These are phyloP conservation scores for Nycteola revayana DNA, from an alignment of 2,888 invertebrate genomes.

Conservation along the genomic window DNA sequence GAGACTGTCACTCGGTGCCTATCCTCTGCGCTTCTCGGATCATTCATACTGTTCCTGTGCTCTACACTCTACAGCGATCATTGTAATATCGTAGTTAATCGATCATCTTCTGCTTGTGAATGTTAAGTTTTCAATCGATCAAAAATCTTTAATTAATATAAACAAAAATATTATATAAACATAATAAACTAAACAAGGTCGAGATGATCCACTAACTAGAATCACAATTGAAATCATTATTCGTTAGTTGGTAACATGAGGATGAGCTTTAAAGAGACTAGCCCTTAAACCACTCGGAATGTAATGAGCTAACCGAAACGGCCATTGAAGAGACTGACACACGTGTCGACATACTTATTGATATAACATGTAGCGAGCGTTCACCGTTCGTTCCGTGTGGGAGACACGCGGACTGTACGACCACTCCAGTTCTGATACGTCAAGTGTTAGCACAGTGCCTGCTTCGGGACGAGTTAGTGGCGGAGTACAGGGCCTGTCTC, in stretches of 20 bases:
- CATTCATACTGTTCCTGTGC: slow-evolving; percentile 51
- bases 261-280: slow-evolving; percentile 35
- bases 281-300: slow-evolving; percentile 23
- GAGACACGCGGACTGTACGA: slow-evolving; percentile 31
- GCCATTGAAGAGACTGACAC: slow-evolving; percentile 11
- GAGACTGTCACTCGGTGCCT: slow-evolving; percentile 80
- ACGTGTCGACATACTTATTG: too few species aligned
- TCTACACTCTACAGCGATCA: slow-evolving; percentile 37
- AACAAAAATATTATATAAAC: slow-evolving; percentile 3
- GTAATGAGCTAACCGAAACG: slow-evolving; percentile 10
- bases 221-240: slow-evolving; percentile 31
- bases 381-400: slow-evolving; percentile 37
- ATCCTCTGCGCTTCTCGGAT: slow-evolving; percentile 71
- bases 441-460: slow-evolving; percentile 18
- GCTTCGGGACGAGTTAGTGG: neutral
- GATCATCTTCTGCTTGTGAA: slow-evolving; percentile 41
- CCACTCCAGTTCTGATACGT: slow-evolving; percentile 31
- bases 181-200: slow-evolving; percentile 1
- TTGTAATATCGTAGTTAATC: slow-evolving; percentile 46
- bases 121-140: slow-evolving; percentile 3
- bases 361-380: slow-evolving; percentile 26
- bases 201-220: slow-evolving; percentile 50
- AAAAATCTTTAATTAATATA: too few species aligned
- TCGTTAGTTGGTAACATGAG: slow-evolving; percentile 36
- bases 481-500: slow-evolving; percentile 55